phyloP scores from a whole-genome alignment of 2,113 vertebrate genomes.

The Myiopsitta monachus region DNA sequence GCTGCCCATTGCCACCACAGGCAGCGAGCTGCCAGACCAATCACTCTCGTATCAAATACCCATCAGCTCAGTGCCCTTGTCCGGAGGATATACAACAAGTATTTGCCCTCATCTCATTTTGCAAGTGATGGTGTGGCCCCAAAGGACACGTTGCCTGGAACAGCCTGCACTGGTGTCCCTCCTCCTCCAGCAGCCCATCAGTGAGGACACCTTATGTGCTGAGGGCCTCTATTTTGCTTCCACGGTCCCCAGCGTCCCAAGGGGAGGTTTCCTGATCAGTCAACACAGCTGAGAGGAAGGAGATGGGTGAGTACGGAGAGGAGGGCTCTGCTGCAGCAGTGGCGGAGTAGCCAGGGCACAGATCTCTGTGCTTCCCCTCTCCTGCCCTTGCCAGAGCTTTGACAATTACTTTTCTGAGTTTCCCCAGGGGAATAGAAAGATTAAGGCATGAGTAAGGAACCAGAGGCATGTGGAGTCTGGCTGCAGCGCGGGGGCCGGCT shows the following conservation, averaged over 20 bases:
- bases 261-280: not conserved
- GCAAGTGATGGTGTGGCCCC: not conserved
- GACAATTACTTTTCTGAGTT: not conserved
- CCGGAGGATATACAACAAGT: not conserved
- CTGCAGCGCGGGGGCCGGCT: accelerated
- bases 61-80: not conserved
- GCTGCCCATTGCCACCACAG: not conserved
- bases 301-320: not conserved
- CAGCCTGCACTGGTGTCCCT: not conserved
- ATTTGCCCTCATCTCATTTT: not conserved
- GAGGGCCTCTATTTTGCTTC: not conserved
- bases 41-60: not conserved
- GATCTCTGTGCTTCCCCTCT: not conserved
- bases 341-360: not conserved
- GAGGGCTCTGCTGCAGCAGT: not conserved
- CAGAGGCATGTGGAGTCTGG: not conserved
- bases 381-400: not conserved
- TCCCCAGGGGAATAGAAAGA: constrained; percentile 1
- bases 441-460: constrained; percentile 16
- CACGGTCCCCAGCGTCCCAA: not conserved
- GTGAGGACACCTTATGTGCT: not conserved
- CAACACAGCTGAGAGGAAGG: not conserved
- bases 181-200: not conserved
- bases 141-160: not conserved
- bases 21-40: not conserved